Percentiles rank a stretch among this genome's conserved stretches.
phyloP scores from a whole-genome alignment of 2,888 invertebrate species.

The Drosophila aldrichi region DNA sequence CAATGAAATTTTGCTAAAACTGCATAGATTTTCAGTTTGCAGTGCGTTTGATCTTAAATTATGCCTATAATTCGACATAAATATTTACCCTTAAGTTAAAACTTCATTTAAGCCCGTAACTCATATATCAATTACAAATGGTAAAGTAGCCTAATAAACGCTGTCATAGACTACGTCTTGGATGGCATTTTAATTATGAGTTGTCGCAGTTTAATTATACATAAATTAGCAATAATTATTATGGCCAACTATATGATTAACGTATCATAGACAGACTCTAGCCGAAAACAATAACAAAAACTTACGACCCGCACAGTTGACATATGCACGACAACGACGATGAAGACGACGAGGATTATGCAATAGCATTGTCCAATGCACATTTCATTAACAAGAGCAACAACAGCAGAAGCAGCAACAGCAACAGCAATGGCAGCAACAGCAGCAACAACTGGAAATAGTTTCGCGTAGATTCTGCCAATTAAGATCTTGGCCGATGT shows the following conservation, averaged over 20 bases:
- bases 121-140: not conserved
- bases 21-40: not conserved
- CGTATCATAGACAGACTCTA: constrained; percentile 20
- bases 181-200: constrained; percentile 53
- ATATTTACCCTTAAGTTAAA: not conserved
- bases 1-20: constrained; percentile 8
- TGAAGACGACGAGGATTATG: constrained; percentile 58
- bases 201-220: constrained; percentile 55
- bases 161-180: constrained; percentile 8
- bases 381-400: constrained; percentile 73
- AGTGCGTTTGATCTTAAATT: not conserved
- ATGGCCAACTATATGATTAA: constrained; percentile 40
- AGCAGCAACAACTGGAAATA: constrained; percentile 34
- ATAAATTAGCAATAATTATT: constrained; percentile 41
- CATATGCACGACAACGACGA: constrained; percentile 54
- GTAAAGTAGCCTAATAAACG: constrained; percentile 2
- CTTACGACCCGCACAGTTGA: constrained; percentile 45
- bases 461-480: constrained; percentile 55
- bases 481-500: constrained; percentile 69
- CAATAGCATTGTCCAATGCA: constrained; percentile 69
- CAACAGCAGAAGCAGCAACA: constrained; percentile 13
- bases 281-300: constrained; percentile 22
- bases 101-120: not conserved
- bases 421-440: constrained; percentile 15
- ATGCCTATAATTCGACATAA: not conserved